Evolutionary conservation across 2,797 vertebrate species (phyloP), one percentile per base, ranked within the genome.

Genomic region (Galagoides demidoff): DNA sequence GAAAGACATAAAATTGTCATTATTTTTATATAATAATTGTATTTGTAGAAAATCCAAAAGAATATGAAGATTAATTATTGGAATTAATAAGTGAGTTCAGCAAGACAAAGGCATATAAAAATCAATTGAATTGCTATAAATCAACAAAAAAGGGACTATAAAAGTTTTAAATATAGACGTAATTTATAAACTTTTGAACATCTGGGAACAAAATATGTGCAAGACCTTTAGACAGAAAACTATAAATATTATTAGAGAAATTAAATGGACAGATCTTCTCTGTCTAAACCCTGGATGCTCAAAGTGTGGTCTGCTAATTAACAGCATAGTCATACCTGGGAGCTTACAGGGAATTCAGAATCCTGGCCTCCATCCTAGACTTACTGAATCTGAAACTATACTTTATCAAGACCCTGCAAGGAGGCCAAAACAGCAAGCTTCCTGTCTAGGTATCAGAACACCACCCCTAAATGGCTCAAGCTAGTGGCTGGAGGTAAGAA

Each of bases 121-220:
- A 95, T 91, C 82, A 92, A 95, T 90, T 39, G 31, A 63, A 82
- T 94, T 89, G 66, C 82, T 96, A 85, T 95, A 96, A 97, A 95
- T 97, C 76, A 96, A 87, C 64, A 95, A 92, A 92, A 93, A 82
- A 82, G 78, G 11, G 68, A 95, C 88, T 96, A 85, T 95, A 93
- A 96, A 96, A 93, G 73, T 90, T 93, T 96, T 25, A 91, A 95
- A 92, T 94, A 71, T 22, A 91, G 95, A 86, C 55, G 87, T 95
- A 95, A 94, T 95, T 97, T 94, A 96, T 91, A 92, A 95, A 97
- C 82, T 97, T 97, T 95, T 57, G 85, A 88, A 87, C 43, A 94
- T 71, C 43, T 91, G 76, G 25, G 63, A 86, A 95, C 68, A 79
- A 97, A 96, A 92, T 93, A 87, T 85, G 70, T 68, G 31, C 19